Base-by-base conservation (phyloP, 2,888 invertebrate genomes). In the Oegoconia quadripuncta region DNA sequence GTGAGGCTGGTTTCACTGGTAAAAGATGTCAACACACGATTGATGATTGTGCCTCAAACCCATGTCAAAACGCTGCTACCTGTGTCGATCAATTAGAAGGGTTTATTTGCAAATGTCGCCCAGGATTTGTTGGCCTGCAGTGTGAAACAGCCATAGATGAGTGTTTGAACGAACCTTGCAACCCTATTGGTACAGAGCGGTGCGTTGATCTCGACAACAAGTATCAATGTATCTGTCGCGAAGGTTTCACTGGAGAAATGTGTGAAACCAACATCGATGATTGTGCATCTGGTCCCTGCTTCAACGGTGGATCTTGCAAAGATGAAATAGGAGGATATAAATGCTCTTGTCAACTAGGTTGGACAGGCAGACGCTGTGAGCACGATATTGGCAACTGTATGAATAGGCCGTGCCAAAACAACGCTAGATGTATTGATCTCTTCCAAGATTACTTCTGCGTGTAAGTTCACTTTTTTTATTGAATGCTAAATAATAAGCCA, bases 101-200 rank as follows among this genome's bases (percentile, higher is more conserved):
- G 15, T 99, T 98, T 70, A 87, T 90, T 20, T 99, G 99, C 75
- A 95, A 94, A 73, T 99, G 99, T 67, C 90, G 97, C 41, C 96
- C 97, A 9, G 98, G 97, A 20, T 98, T 91, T 66, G 93, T 96
- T 23, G 96, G 97, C 0, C 80, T 96, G n/a, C 96, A 96, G 64
- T 97, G 97, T 67, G 97, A 97, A 79, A 96, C 96, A 9, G 96
- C 94, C 65, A 94, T 97, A 44, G 96, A 97, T 63, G 97, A 97
- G 76, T 97, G 97, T 63, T 82, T 96, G 35, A 95, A 93, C 51
- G 96, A 96, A 69, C 97, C 97, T 8, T 97, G 97, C 78, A 95
- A 93, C 64, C 93, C 96, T 0, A 91, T 94, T 32, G 98, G 98
- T 39, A 97, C 97, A 0, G 95, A 96, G 47, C 90, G 92, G 42